A percentile compares a stretch with the other conserved stretches of the same genome.
These are phyloP conservation scores for Zygaena filipendulae DNA, from an alignment of 2,888 invertebrate genomes.

Conservation along the genomic window DNA sequence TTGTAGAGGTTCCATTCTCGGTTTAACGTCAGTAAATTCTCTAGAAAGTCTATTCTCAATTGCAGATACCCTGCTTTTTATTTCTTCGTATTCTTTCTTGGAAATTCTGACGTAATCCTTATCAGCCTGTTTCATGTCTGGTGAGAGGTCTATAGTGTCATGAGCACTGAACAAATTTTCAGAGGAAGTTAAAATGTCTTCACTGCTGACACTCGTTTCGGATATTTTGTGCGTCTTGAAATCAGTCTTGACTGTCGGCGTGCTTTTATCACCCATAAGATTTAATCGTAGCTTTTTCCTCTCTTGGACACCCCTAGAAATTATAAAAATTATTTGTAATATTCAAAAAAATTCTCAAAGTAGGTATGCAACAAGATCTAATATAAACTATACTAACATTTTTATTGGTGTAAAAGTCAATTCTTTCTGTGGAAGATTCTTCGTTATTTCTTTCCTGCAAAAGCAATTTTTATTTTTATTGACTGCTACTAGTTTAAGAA, in stretches of 20 bases:
- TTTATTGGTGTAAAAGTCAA: slow-evolving; percentile 69
- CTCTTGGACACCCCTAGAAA: slow-evolving; percentile 47
- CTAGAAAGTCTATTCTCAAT: slow-evolving; percentile 78
- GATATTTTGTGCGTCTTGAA: slow-evolving; percentile 42
- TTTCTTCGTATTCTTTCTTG: slow-evolving; percentile 81
- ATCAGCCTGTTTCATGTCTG: slow-evolving; percentile 44
- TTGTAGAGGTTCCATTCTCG: slow-evolving; percentile 62
- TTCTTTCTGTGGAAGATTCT: slow-evolving; percentile 70
- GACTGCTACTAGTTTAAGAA: too few relatives aligned
- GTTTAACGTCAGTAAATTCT: slow-evolving; percentile 69
- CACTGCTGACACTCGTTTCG: slow-evolving; percentile 51
- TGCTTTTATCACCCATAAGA: slow-evolving; percentile 50
- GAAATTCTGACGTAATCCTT: slow-evolving; percentile 77
- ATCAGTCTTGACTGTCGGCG: slow-evolving; percentile 44
- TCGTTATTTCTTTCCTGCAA: slow-evolving; percentile 72
- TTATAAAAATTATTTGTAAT: slow-evolving; percentile 6
- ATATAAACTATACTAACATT: slow-evolving; percentile 56
- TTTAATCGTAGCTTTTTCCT: slow-evolving; percentile 57
- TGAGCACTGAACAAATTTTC: slow-evolving; percentile 53
- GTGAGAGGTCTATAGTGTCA: slow-evolving; percentile 52
- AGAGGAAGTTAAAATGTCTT: slow-evolving; percentile 52
- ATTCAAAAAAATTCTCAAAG: slow-evolving; percentile 1
- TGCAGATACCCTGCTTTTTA: slow-evolving; percentile 78
- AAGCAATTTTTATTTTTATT: too few relatives aligned
- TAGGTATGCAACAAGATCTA: not conserved